Base-by-base conservation (phyloP, 2,888 invertebrate genomes). In the Apodemia zela region DNA sequence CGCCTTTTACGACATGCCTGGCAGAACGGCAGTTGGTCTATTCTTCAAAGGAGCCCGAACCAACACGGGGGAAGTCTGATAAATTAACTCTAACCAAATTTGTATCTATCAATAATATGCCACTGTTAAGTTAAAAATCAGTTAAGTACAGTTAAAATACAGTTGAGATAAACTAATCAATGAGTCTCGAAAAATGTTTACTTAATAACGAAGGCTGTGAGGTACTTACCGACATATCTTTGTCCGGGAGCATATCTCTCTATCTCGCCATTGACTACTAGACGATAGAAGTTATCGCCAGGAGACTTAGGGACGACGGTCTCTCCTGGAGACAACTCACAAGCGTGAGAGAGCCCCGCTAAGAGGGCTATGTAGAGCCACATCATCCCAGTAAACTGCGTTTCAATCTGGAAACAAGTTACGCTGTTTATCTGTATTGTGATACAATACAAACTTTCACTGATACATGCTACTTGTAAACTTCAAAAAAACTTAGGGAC, bases 231-330 rank as follows among this genome's bases (percentile, higher is more conserved):
- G 65, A 96, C 96, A 79, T 98, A 98, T 71, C 96, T 93, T 78
- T 96, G 94, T 67, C 95, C 96, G 3, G 98, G 97, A 63, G 95
- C 94, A 84, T 98, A 98, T 79, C 96, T 95, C 78, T 95, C 95
- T 25, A 96, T 94, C 74, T 95, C 94, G 54, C 96, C 97, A 75
- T 95, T 96, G 74, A 97, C 93, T 77, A 95, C 92, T 76, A 98
- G 94, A 75, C 94, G 93, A 89, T 96, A 98, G 77, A 96, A 97
- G 89, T 97, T 97, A 88, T 98, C 97, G 35, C 98, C 98, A 25
- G 94, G 93, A 70, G 94, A 92, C 87, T 95, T 94, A 76, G 75
- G 73, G 69, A 76, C 64, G 4, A 74, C 75, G 8, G 66, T 72
- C 7, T 64, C 70, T 0, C 73, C 73, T 0, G 93, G 92, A 58